A percentile compares a stretch with the other conserved stretches of the same genome.
Conservation (phyloP, 2,888 invertebrate species). For the Gasteruption jaculator region DNA sequence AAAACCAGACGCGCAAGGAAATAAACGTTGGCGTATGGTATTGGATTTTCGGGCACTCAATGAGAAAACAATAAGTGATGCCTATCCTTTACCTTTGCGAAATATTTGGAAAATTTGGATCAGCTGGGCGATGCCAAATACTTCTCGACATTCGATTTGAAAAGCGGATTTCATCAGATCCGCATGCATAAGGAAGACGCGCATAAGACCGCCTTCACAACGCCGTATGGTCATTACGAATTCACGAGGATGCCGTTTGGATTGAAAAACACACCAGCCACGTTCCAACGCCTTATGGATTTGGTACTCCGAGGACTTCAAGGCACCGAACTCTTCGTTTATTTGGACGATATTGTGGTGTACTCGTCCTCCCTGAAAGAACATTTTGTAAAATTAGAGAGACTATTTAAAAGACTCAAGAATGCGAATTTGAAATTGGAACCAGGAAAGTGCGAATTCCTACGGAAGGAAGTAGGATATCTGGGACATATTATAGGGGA, state of each 20-base stretch:
- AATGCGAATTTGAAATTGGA: slow-evolving; percentile 2
- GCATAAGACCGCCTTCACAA: slow-evolving; percentile 21
- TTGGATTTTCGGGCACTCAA: slow-evolving; percentile 34
- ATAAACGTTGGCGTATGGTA: slow-evolving; percentile 27
- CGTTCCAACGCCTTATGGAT: too few species aligned
- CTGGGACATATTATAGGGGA: slow-evolving; percentile 7
- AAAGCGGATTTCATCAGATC: slow-evolving; percentile 32
- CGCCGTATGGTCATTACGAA: slow-evolving; percentile 23
- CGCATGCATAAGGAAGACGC: too few species aligned
- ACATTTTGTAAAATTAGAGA: background rate
- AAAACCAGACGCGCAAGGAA: slow-evolving; percentile 27
- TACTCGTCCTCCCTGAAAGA: too few species aligned
- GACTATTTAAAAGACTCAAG: slow-evolving; percentile 7
- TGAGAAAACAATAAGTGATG: slow-evolving; percentile 29
- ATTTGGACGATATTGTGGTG: too few species aligned
- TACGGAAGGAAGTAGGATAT: slow-evolving; percentile 9
- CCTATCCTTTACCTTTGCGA: too few species aligned
- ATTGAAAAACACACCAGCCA: too few species aligned
- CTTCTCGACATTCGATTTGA: slow-evolving; percentile 18
- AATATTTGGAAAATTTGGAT: too few species aligned
- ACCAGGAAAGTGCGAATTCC: slow-evolving; percentile 9
- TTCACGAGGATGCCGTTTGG: too few species aligned
- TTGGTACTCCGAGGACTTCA: too few species aligned
- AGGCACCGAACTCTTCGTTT: background rate
- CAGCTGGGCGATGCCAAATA: too few species aligned